A percentile compares a stretch with the other conserved stretches of the same genome.
Evolutionary conservation across 2,797 vertebrate genomes (phyloP).

Genomic region (Microcaecilia unicolor): DNA sequence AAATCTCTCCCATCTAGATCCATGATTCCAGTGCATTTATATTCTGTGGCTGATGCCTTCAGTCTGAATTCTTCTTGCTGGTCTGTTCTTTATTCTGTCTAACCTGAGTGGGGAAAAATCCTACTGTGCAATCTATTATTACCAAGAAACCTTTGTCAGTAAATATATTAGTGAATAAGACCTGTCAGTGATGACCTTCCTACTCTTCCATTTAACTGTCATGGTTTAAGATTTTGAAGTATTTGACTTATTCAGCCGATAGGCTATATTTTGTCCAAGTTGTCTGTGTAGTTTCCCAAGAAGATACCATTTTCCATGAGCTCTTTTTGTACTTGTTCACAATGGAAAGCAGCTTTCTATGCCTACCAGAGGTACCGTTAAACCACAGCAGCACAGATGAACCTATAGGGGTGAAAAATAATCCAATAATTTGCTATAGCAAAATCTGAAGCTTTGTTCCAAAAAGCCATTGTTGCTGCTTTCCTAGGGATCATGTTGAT

Average conservation of each 20-base stretch:
- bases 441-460: too few relatives aligned
- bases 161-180: not conserved
- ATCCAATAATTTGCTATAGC: too few relatives aligned
- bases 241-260: not conserved
- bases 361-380: too few relatives aligned
- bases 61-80: too few relatives aligned
- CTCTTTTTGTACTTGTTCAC: rapidly evolving
- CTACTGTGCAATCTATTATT: rapidly evolving
- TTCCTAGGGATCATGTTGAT: too few relatives aligned
- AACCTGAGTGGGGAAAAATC: too few relatives aligned
- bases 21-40: not conserved
- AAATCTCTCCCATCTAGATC: not conserved
- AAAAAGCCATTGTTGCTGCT: too few relatives aligned
- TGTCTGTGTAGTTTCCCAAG: not conserved
- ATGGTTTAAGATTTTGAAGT: not conserved
- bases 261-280: not conserved
- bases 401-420: too few relatives aligned
- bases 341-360: too few relatives aligned
- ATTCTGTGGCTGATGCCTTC: too few relatives aligned
- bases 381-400: too few relatives aligned
- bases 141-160: not conserved
- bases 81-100: too few relatives aligned
- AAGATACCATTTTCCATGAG: not conserved
- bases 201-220: not conserved
- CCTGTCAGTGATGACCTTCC: constrained; percentile 6